phyloP scores from a whole-genome alignment of 2,797 vertebrate genomes.

The Mycteria americana region DNA sequence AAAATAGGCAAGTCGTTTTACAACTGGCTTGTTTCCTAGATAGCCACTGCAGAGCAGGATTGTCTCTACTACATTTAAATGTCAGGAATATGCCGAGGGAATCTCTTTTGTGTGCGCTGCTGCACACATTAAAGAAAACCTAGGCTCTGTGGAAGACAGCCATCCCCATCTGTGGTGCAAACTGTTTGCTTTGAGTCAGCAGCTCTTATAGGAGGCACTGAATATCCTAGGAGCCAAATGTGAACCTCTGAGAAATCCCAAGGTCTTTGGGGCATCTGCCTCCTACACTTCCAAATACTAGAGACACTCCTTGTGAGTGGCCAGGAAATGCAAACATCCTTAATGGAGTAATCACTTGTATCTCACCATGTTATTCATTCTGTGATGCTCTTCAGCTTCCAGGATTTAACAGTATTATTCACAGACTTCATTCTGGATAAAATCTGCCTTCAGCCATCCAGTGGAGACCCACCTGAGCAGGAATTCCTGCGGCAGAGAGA shows the following conservation, averaged over 20 bases:
- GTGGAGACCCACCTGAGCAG: background rate
- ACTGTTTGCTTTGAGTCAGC: background rate
- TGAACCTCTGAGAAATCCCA: background rate
- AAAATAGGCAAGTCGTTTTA: background rate
- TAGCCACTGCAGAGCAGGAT: background rate
- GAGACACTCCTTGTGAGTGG: fast-evolving
- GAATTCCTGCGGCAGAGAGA: background rate
- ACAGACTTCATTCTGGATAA: background rate
- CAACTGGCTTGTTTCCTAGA: background rate
- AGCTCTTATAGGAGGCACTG: background rate
- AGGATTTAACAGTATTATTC: background rate
- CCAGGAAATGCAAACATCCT: background rate
- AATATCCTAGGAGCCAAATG: background rate
- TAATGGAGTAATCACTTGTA: background rate
- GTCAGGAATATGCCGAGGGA: background rate
- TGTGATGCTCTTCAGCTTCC: background rate
- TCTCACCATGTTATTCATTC: background rate
- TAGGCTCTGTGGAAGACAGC: background rate
- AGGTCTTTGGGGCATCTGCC: background rate
- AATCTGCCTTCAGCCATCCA: background rate
- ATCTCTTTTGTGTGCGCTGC: background rate
- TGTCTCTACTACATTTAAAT: background rate
- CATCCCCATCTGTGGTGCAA: background rate
- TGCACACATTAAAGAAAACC: background rate
- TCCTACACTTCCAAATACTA: background rate